Evolutionary conservation across 2,888 invertebrate genomes (phyloP).

Genomic region (Oscheius sp.): DNA sequence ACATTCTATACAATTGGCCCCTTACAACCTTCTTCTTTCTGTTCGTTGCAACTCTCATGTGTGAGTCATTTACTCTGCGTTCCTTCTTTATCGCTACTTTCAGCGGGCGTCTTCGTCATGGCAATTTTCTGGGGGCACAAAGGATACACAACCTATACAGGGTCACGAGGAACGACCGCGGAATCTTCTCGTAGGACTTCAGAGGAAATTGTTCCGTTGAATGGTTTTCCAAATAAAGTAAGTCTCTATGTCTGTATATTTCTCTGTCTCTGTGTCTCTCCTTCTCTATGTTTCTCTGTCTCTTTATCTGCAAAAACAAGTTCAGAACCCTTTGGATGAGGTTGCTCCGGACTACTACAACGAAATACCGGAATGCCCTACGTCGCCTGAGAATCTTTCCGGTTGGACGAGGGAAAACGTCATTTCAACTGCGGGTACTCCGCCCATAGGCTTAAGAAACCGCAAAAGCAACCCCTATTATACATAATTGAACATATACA

Average conservation of each 20-base stretch:
- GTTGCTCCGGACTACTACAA: background rate
- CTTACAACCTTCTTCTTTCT: conserved; percentile 49
- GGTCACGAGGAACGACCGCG: background rate
- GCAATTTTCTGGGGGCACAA: conserved; percentile 33
- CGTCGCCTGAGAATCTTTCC: background rate
- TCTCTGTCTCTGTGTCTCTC: too few relatives aligned
- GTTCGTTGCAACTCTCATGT: conserved; percentile 36
- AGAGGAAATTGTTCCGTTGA: too few relatives aligned
- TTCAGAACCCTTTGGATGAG: too few relatives aligned
- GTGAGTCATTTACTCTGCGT: background rate
- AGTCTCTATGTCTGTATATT: too few relatives aligned
- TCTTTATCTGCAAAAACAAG: too few relatives aligned
- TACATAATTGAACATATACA: background rate
- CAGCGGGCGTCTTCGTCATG: conserved; percentile 26
- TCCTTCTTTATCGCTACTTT: background rate
- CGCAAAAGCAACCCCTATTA: conserved; percentile 1
- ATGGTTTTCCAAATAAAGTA: too few relatives aligned
- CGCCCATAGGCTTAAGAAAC: conserved; percentile 8
- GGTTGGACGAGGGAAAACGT: conserved; percentile 19
- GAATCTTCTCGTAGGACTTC: too few relatives aligned
- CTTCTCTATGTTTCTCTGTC: too few relatives aligned
- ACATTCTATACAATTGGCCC: conserved; percentile 66
- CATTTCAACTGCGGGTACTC: background rate
- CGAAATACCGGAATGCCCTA: conserved; percentile 40
- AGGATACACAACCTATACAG: conserved; percentile 11